These are phyloP conservation scores for Eurytoma adleriae DNA, from an alignment of 2,888 invertebrate genomes.

Conservation along the genomic window DNA sequence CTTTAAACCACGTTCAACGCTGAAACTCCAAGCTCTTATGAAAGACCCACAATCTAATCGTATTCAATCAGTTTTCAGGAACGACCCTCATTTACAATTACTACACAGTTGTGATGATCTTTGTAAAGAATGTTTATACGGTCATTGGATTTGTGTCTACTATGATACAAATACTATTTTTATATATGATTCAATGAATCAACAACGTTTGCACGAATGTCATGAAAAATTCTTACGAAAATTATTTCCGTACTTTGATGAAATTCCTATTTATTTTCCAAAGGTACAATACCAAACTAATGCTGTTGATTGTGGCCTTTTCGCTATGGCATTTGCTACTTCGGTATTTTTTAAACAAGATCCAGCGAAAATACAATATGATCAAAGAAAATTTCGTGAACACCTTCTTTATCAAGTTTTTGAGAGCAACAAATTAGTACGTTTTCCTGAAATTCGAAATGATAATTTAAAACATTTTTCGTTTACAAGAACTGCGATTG, in stretches of 20 bases:
- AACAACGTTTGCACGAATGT: not conserved
- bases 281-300: constrained; percentile 17
- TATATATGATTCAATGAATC: constrained; percentile 25
- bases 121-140: not conserved
- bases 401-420: not conserved
- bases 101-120: constrained; percentile 4
- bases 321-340: constrained; percentile 22
- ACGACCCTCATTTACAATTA: not conserved
- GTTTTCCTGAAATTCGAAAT: constrained; percentile 7
- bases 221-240: not conserved
- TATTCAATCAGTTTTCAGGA: too few relatives aligned
- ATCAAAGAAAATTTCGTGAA: not conserved
- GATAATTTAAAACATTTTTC: not conserved
- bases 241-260: constrained; percentile 25
- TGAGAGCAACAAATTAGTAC: not conserved
- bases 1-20: not conserved
- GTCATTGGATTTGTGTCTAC: constrained; percentile 18
- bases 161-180: constrained; percentile 10
- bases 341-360: not conserved
- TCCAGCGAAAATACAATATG: not conserved
- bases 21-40: too few relatives aligned
- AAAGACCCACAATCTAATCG: too few relatives aligned
- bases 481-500: not conserved
- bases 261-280: not conserved
- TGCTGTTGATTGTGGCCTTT: not conserved